Conservation (phyloP, 2,888 invertebrate species). For the Chouioia cunea region DNA sequence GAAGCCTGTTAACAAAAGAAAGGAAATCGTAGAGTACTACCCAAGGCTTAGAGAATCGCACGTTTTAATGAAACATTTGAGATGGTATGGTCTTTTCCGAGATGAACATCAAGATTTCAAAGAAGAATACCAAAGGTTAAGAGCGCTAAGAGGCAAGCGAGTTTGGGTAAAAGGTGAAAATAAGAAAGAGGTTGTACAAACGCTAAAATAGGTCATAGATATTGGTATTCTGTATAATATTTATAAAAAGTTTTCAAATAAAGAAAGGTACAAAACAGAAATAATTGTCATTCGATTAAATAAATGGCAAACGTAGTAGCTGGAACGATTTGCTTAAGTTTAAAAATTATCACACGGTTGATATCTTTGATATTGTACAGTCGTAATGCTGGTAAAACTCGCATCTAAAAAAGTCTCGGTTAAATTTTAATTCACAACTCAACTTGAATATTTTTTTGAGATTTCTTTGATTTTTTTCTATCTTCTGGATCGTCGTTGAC, state of each 20-base stretch:
- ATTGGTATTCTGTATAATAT: not conserved
- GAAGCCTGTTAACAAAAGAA: constrained; percentile 80
- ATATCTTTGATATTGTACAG: not conserved
- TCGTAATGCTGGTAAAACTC: no score
- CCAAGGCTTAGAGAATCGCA: constrained; percentile 86
- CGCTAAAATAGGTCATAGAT: constrained; percentile 9
- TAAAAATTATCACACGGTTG: constrained; percentile 19
- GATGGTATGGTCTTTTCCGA: constrained; percentile 84
- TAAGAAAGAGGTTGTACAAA: constrained; percentile 7
- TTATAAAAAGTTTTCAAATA: not conserved
- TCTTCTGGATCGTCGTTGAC: constrained; percentile 56
- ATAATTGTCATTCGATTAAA: not conserved
- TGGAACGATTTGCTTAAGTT: constrained; percentile 8
- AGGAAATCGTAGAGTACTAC: constrained; percentile 85
- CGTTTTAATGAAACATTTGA: constrained; percentile 77
- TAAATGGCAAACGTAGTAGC: constrained; percentile 1
- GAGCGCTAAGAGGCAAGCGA: constrained; percentile 82
- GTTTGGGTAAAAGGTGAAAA: constrained; percentile 58
- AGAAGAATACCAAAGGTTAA: constrained; percentile 85
- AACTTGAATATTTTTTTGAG: constrained; percentile 32
- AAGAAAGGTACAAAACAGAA: not conserved
- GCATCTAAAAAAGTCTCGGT: not conserved
- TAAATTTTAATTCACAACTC: constrained; percentile 31
- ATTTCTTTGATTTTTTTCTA: constrained; percentile 35
- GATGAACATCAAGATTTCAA: constrained; percentile 92